phyloP scores from a whole-genome alignment of 2,797 vertebrate genomes.

The Pelobates cultripes region DNA sequence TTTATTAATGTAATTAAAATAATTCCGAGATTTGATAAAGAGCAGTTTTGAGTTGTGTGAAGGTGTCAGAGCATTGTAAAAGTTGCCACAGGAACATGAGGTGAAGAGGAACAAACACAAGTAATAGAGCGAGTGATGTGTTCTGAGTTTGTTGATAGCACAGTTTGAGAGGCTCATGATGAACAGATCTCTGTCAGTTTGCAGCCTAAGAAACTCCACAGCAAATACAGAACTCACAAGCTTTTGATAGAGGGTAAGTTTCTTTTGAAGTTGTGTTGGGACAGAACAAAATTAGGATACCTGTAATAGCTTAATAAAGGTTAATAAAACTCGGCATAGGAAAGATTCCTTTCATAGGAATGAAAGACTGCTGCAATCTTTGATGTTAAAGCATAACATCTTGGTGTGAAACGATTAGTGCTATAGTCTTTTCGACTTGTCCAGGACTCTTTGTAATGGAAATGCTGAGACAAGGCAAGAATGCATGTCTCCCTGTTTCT shows the following conservation, averaged over 20 bases:
- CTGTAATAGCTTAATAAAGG: not conserved
- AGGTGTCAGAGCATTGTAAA: too few species aligned
- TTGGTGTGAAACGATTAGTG: conserved; percentile 44
- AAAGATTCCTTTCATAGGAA: not conserved
- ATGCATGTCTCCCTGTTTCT: conserved; percentile 36
- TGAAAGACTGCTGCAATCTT: conserved; percentile 15
- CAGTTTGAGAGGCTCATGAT: too few species aligned
- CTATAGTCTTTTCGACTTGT: conserved; percentile 13
- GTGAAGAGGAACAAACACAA: too few species aligned
- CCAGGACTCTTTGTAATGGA: conserved; percentile 38
- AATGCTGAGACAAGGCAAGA: conserved; percentile 22
- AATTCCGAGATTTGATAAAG: too few species aligned
- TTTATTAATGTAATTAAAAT: too few species aligned
- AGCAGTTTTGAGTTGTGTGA: too few species aligned
- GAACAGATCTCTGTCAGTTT: too few species aligned
- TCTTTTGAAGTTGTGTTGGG: conserved; percentile 7
- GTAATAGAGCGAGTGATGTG: too few species aligned
- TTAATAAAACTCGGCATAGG: not conserved
- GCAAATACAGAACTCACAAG: not conserved
- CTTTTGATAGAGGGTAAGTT: conserved; percentile 30
- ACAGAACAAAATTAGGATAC: not conserved
- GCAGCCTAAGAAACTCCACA: too few species aligned
- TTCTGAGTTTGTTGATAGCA: too few species aligned
- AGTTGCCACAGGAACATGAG: too few species aligned
- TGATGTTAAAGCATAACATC: conserved; percentile 17